Percentiles rank a stretch among this genome's conserved stretches.
Conservation (phyloP, 2,797 vertebrate species). For the Yasuhikotakia modesta region DNA sequence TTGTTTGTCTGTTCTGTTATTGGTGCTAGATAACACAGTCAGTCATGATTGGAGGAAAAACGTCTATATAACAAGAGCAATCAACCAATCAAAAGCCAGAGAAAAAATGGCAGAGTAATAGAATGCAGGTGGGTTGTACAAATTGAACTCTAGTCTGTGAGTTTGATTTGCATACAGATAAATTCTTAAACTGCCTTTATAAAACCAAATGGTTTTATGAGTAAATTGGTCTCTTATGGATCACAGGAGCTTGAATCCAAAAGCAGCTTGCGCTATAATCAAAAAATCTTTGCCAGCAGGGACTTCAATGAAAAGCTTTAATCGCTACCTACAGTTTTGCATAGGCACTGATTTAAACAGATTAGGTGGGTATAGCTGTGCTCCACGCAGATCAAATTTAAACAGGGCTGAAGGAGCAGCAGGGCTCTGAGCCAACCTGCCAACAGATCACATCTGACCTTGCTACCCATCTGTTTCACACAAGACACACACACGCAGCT, state of each 20-base stretch:
- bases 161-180: conserved; percentile 43
- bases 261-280: not conserved
- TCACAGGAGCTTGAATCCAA: conserved; percentile 5
- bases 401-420: conserved; percentile 31
- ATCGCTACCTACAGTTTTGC: not conserved
- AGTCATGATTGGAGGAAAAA: not conserved
- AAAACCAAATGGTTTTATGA: conserved; percentile 25
- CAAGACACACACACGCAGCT: conserved; percentile 16
- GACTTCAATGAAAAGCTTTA: not conserved
- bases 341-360: conserved; percentile 10
- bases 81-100: conserved; percentile 9
- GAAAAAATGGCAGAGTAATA: conserved; percentile 21
- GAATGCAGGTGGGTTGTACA: not conserved
- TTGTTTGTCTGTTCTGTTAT: not conserved
- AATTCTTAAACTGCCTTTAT: conserved; percentile 24
- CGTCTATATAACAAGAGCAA: not conserved
- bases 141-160: conserved; percentile 15
- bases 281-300: not conserved
- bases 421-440: conserved; percentile 32
- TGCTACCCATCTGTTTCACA: conserved; percentile 43
- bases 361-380: conserved; percentile 15
- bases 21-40: not conserved
- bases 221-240: conserved; percentile 30
- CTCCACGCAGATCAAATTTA: conserved; percentile 41
- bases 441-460: conserved; percentile 47